Percentiles rank a stretch among this genome's conserved stretches.
These are phyloP conservation scores for Oscheius sp. DNA, from an alignment of 1,140 invertebrate genomes.

Conservation along the genomic window DNA sequence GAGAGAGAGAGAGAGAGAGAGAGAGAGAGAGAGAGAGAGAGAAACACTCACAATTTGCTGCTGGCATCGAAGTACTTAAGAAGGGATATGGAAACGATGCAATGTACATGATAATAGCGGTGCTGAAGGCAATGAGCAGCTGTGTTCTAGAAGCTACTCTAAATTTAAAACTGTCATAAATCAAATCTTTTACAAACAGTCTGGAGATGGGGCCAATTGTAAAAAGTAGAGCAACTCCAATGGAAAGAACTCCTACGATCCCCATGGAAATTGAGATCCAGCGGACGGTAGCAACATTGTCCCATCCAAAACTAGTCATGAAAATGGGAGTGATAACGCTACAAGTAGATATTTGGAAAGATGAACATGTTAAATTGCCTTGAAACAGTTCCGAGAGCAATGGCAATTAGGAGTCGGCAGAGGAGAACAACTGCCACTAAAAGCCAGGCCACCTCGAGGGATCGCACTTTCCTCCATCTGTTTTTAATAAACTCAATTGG, in stretches of 20 bases:
- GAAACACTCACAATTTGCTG: not conserved
- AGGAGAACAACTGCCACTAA: not conserved
- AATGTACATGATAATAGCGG: not conserved
- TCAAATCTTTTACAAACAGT: too few species aligned
- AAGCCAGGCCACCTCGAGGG: not conserved
- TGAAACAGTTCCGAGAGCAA: not conserved
- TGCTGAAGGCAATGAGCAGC: not conserved
- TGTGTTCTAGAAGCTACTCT: not conserved
- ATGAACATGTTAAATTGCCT: not conserved
- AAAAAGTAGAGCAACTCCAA: too few species aligned
- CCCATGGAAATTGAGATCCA: not conserved
- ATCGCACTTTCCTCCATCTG: not conserved
- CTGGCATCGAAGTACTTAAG: not conserved
- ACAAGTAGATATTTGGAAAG: not conserved
- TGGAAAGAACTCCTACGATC: not conserved
- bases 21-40: too few species aligned
- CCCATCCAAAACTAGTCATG: not conserved
- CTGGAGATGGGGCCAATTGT: too few species aligned
- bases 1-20: too few species aligned
- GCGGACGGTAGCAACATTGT: not conserved
- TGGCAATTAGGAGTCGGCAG: not conserved
- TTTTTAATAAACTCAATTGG: not conserved
- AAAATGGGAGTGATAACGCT: not conserved
- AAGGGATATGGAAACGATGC: not conserved
- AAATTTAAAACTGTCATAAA: not conserved